Base-by-base conservation (phyloP, 2,888 invertebrate species). In the Pelosia muscerda region DNA sequence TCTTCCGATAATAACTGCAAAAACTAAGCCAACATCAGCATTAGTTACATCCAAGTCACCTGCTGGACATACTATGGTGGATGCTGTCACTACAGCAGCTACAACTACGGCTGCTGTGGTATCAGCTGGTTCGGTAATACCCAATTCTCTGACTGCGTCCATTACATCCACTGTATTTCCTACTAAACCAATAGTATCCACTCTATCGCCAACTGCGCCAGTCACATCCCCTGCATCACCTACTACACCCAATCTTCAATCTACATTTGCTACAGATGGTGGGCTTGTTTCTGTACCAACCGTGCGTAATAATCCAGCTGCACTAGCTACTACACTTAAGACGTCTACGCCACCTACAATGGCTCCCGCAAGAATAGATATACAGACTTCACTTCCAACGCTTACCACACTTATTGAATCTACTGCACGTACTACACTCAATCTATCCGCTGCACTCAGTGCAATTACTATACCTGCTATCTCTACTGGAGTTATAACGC, bases 31-130 rank as follows among this genome's bases (percentile, higher is more conserved):
- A 2, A 22, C n/a, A 62, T 11, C 53, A 8, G 19, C 53, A 49
- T 3, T 22, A 28, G 15, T 49, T 22, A 62, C 62, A 54, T n/a
- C 31, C 10, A 23, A 28, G 19, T 19, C 54, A 54, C 49, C 61
- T 28, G 11, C 49, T 49, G 26, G n/a, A 49, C n/a, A 49, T 49
- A 49, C 71, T 19, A 42, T 63, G 59, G 66, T 53, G 66, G 71
- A 25, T 26, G 34, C 23, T 53, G 31, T 26, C 19, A 59, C 25
- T 10, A 9, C 58, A 34, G 34, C 49, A 25, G 31, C 31, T 56
- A 38, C 69, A 60, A 62, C 68, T 11, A 60, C 81, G 34, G 66
- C 81, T 0, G 2, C 22, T 34, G 25, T 19, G 3, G 8, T 26
- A 23, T 25, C 55, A n/a, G 15, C 26, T 28, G 28, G 8, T 9